Evolutionary conservation across 2,113 vertebrate genomes (phyloP).

Genomic region (Clinocottus analis): DNA sequence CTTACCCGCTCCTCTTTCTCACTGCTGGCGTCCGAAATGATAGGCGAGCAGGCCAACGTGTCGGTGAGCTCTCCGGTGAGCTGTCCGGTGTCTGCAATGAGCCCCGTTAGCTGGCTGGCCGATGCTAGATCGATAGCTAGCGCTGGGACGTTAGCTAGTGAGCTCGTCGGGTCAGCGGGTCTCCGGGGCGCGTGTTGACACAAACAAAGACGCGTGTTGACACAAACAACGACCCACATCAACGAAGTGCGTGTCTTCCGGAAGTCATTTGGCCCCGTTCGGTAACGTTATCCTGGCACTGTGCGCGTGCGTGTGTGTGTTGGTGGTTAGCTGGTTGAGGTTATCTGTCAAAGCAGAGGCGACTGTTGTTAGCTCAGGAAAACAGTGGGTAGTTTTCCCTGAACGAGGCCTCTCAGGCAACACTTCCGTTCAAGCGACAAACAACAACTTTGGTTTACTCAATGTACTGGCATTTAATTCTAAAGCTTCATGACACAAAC

Average conservation of each 20-base stretch:
- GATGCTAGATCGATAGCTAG: constrained; percentile 27
- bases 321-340: neutral
- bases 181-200: neutral
- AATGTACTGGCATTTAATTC: neutral
- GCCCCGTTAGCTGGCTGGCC: neutral
- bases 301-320: neutral
- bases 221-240: neutral
- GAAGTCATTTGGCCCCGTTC: neutral
- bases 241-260: neutral
- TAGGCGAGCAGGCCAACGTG: neutral
- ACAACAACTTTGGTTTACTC: neutral
- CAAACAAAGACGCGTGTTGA: neutral
- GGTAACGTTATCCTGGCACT: neutral
- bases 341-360: constrained; percentile 45
- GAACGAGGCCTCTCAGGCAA: constrained; percentile 7
- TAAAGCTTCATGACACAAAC: neutral
- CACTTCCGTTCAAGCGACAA: neutral
- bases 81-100: neutral
- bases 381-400: accelerated
- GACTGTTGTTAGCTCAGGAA: constrained; percentile 55
- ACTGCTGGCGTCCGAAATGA: neutral
- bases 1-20: constrained; percentile 54
- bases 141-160: constrained; percentile 13
- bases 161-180: constrained; percentile 28
- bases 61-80: too few relatives aligned